Conservation (phyloP, 2,888 invertebrate genomes). For the Timandra comae region DNA sequence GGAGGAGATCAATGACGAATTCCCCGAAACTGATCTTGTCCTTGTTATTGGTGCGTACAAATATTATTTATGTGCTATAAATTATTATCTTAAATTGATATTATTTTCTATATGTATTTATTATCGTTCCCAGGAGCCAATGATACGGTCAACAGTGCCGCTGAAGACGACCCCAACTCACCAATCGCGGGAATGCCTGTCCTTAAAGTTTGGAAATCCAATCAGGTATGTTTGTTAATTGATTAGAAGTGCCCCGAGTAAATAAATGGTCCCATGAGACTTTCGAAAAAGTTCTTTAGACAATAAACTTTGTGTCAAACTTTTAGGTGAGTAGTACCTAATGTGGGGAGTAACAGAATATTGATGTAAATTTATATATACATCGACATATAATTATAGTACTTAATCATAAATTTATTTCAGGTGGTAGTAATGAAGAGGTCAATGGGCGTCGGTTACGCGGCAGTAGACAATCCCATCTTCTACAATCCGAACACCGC, state of each 20-base stretch:
- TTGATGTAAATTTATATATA: too few relatives aligned
- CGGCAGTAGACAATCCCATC: slow-evolving; percentile 94
- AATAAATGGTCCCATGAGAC: too few relatives aligned
- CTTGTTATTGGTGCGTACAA: slow-evolving; percentile 83
- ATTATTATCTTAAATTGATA: too few relatives aligned
- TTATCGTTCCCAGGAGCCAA: slow-evolving; percentile 81
- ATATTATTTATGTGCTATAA: too few relatives aligned
- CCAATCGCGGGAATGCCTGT: slow-evolving; percentile 96
- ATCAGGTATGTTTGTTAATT: slow-evolving; percentile 79
- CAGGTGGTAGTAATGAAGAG: slow-evolving; percentile 94
- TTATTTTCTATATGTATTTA: too few relatives aligned
- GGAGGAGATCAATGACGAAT: slow-evolving; percentile 95
- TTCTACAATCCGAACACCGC: slow-evolving; percentile 93
- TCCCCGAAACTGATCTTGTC: slow-evolving; percentile 88
- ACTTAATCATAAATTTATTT: too few relatives aligned
- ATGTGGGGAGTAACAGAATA: too few relatives aligned
- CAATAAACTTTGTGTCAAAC: too few relatives aligned
- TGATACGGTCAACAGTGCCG: slow-evolving; percentile 94
- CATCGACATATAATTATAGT: too few relatives aligned
- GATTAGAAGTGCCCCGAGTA: too few relatives aligned
- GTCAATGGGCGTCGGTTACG: slow-evolving; percentile 91
- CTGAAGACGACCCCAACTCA: slow-evolving; percentile 92
- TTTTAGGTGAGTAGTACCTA: too few relatives aligned
- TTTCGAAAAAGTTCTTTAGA: too few relatives aligned
- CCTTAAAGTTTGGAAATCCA: slow-evolving; percentile 90